Conservation (phyloP, 2,888 invertebrate species). For the Fragum whitleyi region DNA sequence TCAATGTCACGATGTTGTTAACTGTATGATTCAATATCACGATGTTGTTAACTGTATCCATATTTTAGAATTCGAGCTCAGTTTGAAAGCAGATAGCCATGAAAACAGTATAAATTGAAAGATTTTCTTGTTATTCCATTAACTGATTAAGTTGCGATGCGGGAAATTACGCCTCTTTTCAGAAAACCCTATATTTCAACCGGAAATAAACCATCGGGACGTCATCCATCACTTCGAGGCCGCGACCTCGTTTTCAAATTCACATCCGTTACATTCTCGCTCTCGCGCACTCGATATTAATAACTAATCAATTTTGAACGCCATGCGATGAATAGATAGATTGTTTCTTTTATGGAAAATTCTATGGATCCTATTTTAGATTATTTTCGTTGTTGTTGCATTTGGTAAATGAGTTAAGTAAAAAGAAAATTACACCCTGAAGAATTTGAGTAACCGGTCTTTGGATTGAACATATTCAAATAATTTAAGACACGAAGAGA, state of each 20-base stretch:
- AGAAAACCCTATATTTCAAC: slow-evolving; percentile 21
- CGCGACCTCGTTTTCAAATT: slow-evolving; percentile 17
- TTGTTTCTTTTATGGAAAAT: neutral
- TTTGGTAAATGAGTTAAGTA: too few species aligned
- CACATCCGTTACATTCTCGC: slow-evolving; percentile 21
- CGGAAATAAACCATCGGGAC: slow-evolving; percentile 22
- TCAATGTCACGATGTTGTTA: too few species aligned
- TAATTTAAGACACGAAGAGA: too few species aligned
- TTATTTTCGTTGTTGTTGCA: neutral
- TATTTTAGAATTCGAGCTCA: too few species aligned
- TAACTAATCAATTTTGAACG: slow-evolving; percentile 13
- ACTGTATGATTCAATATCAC: too few species aligned
- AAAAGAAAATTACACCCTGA: too few species aligned
- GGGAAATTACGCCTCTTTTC: slow-evolving; percentile 3
- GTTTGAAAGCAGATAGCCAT: too few species aligned
- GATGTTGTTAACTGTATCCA: too few species aligned
- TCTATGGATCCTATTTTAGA: neutral
- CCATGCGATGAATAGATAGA: neutral
- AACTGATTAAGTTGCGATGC: slow-evolving; percentile 17
- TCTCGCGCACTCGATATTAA: slow-evolving; percentile 1
- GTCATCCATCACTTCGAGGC: slow-evolving; percentile 30
- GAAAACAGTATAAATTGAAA: neutral
- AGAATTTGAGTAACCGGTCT: too few species aligned
- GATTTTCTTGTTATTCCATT: slow-evolving; percentile 10
- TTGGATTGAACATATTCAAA: too few species aligned